These are phyloP conservation scores for Pomatorhinus ruficollis DNA, from an alignment of 2,113 vertebrate species.

Conservation along the genomic window DNA sequence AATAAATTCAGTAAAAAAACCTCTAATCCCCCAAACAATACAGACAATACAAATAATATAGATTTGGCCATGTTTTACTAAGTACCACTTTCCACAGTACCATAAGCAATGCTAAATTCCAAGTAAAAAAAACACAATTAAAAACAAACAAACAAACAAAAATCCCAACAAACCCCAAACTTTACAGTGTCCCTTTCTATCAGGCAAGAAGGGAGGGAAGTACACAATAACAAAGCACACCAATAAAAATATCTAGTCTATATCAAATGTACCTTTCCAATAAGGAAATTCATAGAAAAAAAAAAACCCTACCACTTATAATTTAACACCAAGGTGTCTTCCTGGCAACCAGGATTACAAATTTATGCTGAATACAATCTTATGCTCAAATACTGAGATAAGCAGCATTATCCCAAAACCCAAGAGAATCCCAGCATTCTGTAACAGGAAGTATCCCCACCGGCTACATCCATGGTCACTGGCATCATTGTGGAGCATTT, in stretches of 20 bases:
- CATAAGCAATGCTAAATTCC: neutral
- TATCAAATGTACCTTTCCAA: neutral
- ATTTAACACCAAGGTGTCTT: constrained; percentile 13
- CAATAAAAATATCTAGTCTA: constrained; percentile 12
- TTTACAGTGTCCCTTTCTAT: neutral
- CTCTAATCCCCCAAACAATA: neutral
- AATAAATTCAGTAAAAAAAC: constrained; percentile 5
- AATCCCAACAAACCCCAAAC: neutral
- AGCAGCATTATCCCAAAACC: constrained; percentile 96
- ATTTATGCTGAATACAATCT: constrained; percentile 89
- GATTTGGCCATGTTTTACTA: constrained; percentile 5
- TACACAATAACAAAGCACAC: neutral
- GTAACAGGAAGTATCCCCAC: constrained; percentile 94
- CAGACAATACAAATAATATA: neutral
- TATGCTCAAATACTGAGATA: constrained; percentile 94
- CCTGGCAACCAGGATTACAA: constrained; percentile 69
- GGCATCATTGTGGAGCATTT: constrained; percentile 97
- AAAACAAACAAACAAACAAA: neutral
- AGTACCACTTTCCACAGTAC: neutral
- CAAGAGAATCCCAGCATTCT: constrained; percentile 95
- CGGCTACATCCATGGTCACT: constrained; percentile 95
- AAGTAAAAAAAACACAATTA: neutral
- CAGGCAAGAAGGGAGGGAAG: neutral
- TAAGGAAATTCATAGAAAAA: neutral
- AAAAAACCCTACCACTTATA: neutral